phyloP scores from a whole-genome alignment of 2,797 vertebrate genomes.

The Poecilia picta region DNA sequence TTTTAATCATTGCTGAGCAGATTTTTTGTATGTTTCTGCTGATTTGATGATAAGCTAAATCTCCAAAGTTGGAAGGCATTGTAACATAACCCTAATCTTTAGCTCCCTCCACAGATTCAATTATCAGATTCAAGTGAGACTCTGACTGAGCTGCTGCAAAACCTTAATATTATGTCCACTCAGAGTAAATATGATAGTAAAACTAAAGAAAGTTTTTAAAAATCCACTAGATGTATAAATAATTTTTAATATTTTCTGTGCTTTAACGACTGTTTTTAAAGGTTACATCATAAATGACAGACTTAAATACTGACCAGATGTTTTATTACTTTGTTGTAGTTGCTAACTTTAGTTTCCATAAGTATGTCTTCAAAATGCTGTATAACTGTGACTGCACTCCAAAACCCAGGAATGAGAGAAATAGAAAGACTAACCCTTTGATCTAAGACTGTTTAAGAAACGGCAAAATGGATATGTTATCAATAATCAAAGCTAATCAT shows the following conservation, averaged over 20 bases:
- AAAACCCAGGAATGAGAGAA: background rate
- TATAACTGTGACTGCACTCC: background rate
- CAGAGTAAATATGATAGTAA: background rate
- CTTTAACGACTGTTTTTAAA: background rate
- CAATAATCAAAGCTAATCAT: background rate
- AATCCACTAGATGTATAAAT: background rate
- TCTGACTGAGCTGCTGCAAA: background rate
- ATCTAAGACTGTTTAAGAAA: background rate
- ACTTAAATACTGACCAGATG: background rate
- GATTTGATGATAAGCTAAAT: background rate
- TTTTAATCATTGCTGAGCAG: too few relatives aligned
- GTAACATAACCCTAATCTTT: background rate
- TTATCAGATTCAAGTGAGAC: background rate
- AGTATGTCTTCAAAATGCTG: background rate
- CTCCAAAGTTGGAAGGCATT: background rate
- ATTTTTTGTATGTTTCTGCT: too few relatives aligned
- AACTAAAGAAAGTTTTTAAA: background rate
- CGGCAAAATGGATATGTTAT: background rate
- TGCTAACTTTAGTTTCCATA: background rate
- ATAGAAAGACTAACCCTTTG: background rate
- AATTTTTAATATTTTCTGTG: background rate
- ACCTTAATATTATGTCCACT: background rate
- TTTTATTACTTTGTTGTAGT: background rate
- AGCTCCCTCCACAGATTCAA: too few relatives aligned
- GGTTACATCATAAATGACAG: background rate